A percentile compares a stretch with the other conserved stretches of the same genome.
phyloP scores from a whole-genome alignment of 2,888 invertebrate species.

The Drosophila demipolita region DNA sequence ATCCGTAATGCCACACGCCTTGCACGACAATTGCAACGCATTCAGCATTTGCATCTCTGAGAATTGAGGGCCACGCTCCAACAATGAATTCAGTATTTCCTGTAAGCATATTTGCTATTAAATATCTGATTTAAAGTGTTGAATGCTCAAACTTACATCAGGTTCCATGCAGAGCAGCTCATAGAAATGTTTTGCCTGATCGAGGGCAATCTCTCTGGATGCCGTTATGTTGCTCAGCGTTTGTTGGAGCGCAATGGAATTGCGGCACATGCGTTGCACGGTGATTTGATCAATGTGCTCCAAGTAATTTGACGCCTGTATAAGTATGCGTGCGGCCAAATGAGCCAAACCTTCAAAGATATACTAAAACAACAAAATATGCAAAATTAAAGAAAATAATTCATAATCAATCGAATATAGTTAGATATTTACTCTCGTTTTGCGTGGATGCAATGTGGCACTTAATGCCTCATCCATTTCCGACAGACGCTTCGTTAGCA shows the following conservation, averaged over 20 bases:
- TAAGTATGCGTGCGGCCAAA: constrained; percentile 91
- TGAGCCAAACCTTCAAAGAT: constrained; percentile 95
- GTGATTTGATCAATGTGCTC: constrained; percentile 92
- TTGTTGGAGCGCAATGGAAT: constrained; percentile 94
- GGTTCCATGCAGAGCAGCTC: constrained; percentile 93
- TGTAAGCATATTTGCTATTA: constrained; percentile 79
- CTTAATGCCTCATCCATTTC: constrained; percentile 92
- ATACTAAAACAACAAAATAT: constrained; percentile 86
- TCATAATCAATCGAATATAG: too few species aligned
- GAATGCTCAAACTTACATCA: constrained; percentile 87
- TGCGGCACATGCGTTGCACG: constrained; percentile 93
- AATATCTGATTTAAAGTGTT: not conserved
- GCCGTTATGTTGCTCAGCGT: constrained; percentile 93
- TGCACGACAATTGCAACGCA: constrained; percentile 92
- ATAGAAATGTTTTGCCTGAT: constrained; percentile 95
- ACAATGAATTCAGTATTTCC: constrained; percentile 93
- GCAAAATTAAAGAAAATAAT: not conserved
- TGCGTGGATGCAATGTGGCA: constrained; percentile 90
- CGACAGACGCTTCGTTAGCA: constrained; percentile 91
- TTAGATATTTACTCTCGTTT: constrained; percentile 87
- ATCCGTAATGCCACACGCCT: constrained; percentile 86
- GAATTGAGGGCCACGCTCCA: constrained; percentile 95
- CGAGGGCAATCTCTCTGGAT: constrained; percentile 92
- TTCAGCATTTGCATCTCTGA: constrained; percentile 95
- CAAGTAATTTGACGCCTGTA: constrained; percentile 92